phyloP scores from a whole-genome alignment of 2,888 invertebrate genomes.

The Folsomia candida region DNA sequence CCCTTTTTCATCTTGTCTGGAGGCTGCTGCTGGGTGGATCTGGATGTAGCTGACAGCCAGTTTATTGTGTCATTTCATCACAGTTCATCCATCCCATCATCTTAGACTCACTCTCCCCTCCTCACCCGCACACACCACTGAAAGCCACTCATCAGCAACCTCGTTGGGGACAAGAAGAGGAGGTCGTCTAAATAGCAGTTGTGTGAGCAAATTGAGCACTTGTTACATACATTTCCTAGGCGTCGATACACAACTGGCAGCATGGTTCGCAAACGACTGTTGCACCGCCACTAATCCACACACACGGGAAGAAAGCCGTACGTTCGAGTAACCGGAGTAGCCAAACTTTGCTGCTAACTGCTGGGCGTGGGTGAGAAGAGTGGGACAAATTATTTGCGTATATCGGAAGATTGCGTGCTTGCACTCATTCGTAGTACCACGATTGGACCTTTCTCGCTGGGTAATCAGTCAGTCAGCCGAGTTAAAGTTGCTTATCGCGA shows the following conservation, averaged over 20 bases:
- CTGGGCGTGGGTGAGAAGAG: not conserved
- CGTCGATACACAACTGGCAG: not conserved
- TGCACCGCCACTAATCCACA: too few species aligned
- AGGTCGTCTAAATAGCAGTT: too few species aligned
- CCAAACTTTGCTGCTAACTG: too few species aligned
- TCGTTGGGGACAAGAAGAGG: not conserved
- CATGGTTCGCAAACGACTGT: not conserved
- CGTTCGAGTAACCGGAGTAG: too few species aligned
- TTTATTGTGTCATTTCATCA: too few species aligned
- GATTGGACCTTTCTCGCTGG: not conserved
- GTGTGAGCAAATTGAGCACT: too few species aligned
- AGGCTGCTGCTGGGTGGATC: too few species aligned
- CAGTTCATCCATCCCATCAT: not conserved
- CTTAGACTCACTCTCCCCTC: too few species aligned
- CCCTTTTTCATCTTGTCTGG: constrained; percentile 7
- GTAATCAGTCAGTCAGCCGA: not conserved
- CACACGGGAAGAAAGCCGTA: too few species aligned
- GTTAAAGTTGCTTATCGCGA: too few species aligned
- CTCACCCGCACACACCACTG: not conserved
- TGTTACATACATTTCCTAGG: too few species aligned
- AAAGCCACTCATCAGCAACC: not conserved
- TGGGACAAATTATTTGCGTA: not conserved
- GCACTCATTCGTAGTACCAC: not conserved
- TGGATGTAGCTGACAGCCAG: too few species aligned
- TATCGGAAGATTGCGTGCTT: not conserved